Percentiles rank a stretch among this genome's conserved stretches.
phyloP scores from a whole-genome alignment of 2,113 vertebrate genomes.

The Cettia cetti region DNA sequence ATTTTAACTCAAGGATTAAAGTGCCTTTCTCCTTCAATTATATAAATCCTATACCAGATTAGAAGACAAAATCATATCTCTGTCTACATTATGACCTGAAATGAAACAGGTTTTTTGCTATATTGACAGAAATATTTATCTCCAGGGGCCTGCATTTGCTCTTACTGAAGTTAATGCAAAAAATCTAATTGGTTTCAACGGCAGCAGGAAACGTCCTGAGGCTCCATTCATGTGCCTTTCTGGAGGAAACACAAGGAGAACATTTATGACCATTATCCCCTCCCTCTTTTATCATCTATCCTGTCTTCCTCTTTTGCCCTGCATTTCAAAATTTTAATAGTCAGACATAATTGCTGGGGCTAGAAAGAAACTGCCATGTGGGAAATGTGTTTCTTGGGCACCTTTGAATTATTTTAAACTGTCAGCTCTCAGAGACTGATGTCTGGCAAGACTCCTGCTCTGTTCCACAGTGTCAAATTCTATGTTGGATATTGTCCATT shows the following conservation, averaged over 20 bases:
- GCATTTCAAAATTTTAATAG: neutral
- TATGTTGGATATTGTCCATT: neutral
- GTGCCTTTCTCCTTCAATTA: constrained; percentile 36
- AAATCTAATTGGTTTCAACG: constrained; percentile 45
- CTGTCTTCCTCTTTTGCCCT: neutral
- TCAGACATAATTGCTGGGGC: neutral
- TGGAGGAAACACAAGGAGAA: neutral
- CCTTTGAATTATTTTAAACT: neutral
- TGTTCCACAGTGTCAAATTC: neutral
- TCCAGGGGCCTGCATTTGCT: constrained; percentile 45
- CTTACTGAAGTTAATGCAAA: constrained; percentile 50
- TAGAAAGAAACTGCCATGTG: neutral
- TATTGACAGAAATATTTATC: constrained; percentile 57
- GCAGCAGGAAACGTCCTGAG: constrained; percentile 7
- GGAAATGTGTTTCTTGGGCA: neutral
- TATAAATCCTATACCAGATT: constrained; percentile 32
- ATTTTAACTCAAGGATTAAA: constrained; percentile 21
- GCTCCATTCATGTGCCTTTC: neutral
- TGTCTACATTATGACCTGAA: constrained; percentile 30
- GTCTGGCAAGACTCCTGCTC: neutral
- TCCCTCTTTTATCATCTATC: neutral
- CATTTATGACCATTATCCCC: neutral
- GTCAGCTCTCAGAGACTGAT: neutral
- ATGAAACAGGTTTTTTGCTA: constrained; percentile 28
- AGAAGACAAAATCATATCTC: constrained; percentile 2